Conservation (phyloP, 1,140 invertebrate species). For the Plodia interpunctella region DNA sequence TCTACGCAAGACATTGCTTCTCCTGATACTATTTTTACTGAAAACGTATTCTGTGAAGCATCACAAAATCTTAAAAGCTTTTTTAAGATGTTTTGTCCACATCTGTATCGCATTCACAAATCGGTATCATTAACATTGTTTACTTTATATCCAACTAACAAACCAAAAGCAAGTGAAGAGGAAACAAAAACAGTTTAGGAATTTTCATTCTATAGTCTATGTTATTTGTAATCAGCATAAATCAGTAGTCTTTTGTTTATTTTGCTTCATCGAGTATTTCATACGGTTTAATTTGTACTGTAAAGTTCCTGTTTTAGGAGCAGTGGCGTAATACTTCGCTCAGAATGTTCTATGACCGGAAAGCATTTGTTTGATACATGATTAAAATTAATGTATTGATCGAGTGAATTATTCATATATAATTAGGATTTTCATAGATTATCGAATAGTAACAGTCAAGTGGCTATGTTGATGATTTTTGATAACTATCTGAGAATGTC, state of each 20-base stretch:
- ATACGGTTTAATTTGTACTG: background rate
- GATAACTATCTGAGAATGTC: too few relatives aligned
- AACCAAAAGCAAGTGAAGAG: background rate
- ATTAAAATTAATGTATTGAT: too few relatives aligned
- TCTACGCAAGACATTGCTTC: too few relatives aligned
- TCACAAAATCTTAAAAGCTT: background rate
- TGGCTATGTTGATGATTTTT: too few relatives aligned
- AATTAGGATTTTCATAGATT: too few relatives aligned
- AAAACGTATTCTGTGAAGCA: too few relatives aligned
- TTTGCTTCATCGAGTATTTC: background rate
- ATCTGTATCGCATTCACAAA: background rate
- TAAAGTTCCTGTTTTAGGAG: background rate
- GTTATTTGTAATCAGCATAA: conserved; percentile 23
- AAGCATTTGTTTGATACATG: background rate
- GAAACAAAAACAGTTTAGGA: background rate
- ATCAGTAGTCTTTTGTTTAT: conserved; percentile 21
- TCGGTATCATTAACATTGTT: background rate
- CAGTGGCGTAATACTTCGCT: background rate
- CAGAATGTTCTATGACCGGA: background rate
- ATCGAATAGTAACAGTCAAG: too few relatives aligned
- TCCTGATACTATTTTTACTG: too few relatives aligned
- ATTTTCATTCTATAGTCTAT: background rate
- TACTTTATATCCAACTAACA: background rate
- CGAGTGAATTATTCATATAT: too few relatives aligned
- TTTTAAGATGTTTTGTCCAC: background rate